Evolutionary conservation across 2,113 vertebrate species (phyloP).

Genomic region (Chloebia gouldiae): DNA sequence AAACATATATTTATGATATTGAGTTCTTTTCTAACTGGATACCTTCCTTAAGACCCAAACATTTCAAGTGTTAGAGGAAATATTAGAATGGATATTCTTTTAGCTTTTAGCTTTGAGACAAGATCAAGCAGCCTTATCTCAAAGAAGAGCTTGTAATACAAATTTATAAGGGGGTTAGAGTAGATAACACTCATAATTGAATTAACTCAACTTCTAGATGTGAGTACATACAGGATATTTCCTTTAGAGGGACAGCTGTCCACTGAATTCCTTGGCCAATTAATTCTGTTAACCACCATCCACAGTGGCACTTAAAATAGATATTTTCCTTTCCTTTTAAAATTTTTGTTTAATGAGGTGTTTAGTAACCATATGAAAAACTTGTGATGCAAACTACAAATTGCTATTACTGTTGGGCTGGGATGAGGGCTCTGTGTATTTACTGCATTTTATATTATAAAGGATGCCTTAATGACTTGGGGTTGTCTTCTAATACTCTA

Average conservation of each 20-base stretch:
- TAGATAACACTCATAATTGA: background rate
- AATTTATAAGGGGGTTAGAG: background rate
- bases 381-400: background rate
- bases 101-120: constrained; percentile 20
- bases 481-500: background rate
- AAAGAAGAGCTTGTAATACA: constrained; percentile 1
- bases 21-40: background rate
- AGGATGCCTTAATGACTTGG: background rate
- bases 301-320: background rate
- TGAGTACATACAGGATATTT: constrained; percentile 2
- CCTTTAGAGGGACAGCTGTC: background rate
- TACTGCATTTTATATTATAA: background rate
- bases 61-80: background rate
- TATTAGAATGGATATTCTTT: background rate
- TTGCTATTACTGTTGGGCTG: background rate
- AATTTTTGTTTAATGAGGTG: background rate
- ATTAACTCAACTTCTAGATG: constrained; percentile 24
- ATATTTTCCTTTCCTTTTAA: background rate
- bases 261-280: background rate
- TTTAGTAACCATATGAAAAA: background rate
- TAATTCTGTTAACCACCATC: background rate
- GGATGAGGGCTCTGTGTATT: background rate
- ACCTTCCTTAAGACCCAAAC: background rate
- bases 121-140: constrained; percentile 21
- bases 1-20: accelerated